Evolutionary conservation across 2,888 invertebrate species (phyloP).

Genomic region (Cordilura impudica): DNA sequence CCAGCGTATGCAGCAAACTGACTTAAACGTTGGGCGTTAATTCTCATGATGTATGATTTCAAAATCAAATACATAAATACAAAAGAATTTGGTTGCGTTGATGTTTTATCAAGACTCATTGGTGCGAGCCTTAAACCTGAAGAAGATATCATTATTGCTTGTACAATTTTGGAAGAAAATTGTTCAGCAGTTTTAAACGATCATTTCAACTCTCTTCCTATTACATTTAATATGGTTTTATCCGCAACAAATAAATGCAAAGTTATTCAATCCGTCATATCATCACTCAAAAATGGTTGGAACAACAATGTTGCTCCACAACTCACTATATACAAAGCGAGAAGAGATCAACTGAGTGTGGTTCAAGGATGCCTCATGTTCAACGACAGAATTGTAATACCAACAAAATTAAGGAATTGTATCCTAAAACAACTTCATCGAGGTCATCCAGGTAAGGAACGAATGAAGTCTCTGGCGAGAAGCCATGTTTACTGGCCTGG

Average conservation of each 20-base stretch:
- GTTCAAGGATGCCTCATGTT: constrained; percentile 22
- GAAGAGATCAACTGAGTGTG: constrained; percentile 16
- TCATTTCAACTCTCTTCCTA: constrained; percentile 8
- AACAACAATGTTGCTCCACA: background rate
- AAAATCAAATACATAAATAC: background rate
- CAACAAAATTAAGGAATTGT: background rate
- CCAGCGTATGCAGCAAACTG: constrained; percentile 5
- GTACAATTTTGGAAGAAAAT: too few relatives aligned
- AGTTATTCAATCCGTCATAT: background rate
- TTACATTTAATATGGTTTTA: constrained; percentile 12
- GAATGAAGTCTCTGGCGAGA: constrained; percentile 15
- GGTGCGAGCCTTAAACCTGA: background rate
- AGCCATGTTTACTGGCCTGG: too few relatives aligned
- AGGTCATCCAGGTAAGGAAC: constrained; percentile 38
- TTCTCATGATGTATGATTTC: background rate
- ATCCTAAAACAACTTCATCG: constrained; percentile 5
- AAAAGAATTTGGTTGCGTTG: background rate
- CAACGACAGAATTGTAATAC: constrained; percentile 10
- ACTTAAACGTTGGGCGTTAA: constrained; percentile 1
- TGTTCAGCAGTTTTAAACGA: background rate
- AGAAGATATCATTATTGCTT: background rate
- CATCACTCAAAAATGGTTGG: too few relatives aligned
- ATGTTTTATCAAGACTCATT: background rate
- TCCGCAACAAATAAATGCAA: constrained; percentile 1
- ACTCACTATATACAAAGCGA: background rate